phyloP scores from a whole-genome alignment of 1,140 invertebrate genomes.

The Pachypeltis micranthus region DNA sequence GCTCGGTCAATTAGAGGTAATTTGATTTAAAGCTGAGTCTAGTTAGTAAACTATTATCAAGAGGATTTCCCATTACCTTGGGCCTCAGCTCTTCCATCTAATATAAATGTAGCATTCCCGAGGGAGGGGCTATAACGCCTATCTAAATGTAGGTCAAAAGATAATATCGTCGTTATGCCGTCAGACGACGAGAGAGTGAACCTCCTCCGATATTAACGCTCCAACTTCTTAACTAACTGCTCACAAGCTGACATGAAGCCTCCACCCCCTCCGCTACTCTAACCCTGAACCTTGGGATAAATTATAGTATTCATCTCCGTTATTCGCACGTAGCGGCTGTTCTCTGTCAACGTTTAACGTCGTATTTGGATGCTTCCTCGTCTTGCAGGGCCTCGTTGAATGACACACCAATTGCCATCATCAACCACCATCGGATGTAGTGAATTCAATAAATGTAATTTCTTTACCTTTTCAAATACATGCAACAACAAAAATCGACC shows the following conservation, averaged over 20 bases:
- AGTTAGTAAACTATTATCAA: neutral
- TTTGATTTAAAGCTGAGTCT: neutral
- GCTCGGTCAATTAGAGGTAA: neutral
- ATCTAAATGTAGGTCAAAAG: neutral
- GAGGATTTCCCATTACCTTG: neutral
- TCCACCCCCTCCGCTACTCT: too few relatives aligned
- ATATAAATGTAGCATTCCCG: neutral
- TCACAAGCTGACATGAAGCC: neutral
- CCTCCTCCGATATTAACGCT: neutral
- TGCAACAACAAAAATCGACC: too few relatives aligned
- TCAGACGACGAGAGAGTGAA: neutral
- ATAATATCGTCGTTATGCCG: neutral
- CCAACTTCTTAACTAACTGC: neutral
- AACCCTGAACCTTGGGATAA: too few relatives aligned
- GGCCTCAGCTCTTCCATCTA: neutral
- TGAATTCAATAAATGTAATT: too few relatives aligned
- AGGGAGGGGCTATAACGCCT: neutral
- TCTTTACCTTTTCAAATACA: too few relatives aligned
- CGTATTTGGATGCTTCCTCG: too few relatives aligned
- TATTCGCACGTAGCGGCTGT: too few relatives aligned
- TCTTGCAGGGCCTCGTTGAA: too few relatives aligned
- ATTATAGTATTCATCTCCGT: too few relatives aligned
- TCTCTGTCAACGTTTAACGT: too few relatives aligned
- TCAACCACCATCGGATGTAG: too few relatives aligned
- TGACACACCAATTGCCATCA: too few relatives aligned